phyloP scores from a whole-genome alignment of 2,113 vertebrate genomes.

The Rhynchomys soricoides region DNA sequence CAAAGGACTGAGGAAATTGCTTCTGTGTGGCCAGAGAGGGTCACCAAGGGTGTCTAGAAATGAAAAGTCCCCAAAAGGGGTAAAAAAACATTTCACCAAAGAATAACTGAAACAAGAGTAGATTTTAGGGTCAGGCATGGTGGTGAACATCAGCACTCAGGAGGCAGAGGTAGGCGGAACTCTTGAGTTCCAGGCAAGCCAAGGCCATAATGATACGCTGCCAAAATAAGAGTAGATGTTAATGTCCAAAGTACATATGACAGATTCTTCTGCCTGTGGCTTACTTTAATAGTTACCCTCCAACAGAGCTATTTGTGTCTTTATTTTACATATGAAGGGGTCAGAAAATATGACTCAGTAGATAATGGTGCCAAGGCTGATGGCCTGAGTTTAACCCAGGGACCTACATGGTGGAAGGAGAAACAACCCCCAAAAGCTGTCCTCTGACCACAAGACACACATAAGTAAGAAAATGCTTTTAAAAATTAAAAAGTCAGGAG shows the following conservation, averaged over 20 bases:
- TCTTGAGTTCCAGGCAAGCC: neutral
- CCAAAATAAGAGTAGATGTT: neutral
- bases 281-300: conserved; percentile 17
- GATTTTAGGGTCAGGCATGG: neutral
- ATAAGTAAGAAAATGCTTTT: neutral
- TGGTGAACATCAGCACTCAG: neutral
- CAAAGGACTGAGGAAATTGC: conserved; percentile 95
- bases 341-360: neutral
- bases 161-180: neutral
- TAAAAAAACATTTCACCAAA: conserved; percentile 58
- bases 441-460: neutral
- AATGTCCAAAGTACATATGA: conserved; percentile 14
- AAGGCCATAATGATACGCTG: neutral
- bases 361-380: neutral
- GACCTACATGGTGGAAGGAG: neutral
- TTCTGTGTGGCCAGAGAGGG: conserved; percentile 96
- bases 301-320: neutral
- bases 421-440: neutral
- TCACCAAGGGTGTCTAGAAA: conserved; percentile 94
- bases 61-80: conserved; percentile 43
- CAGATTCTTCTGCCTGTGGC: neutral
- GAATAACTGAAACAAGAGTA: conserved; percentile 13
- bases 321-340: neutral
- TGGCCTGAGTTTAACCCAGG: neutral
- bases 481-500: neutral